Base-by-base conservation (phyloP, 1,140 invertebrate species). In the Drosophila sulfurigaster region DNA sequence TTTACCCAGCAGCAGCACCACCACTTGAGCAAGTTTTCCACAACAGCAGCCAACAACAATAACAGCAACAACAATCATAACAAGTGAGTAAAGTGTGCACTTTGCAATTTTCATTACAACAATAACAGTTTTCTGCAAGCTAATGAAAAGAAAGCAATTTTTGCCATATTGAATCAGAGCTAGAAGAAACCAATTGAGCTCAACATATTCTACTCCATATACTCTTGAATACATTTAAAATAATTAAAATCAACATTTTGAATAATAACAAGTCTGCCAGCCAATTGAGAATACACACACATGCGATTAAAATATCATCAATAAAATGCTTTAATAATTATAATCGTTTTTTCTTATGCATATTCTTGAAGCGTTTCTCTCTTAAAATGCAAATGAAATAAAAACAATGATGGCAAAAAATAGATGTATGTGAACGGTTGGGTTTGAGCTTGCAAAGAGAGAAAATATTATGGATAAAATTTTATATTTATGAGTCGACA, bases 181-280 rank as follows among this genome's bases (percentile, higher is more conserved):
- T 45, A 68, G 41, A 35, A 16, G n/a, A 10, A 25, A 51, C 28
- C 58, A 54, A 52, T 66, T 20, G 45, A 11, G 13, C 48, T 15
- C 48, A 11, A 49, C 41, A 60, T 28, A 54, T 20, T 13, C 48
- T 64, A 8, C 15, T 11, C 48, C 46, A n/a, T 45, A 67, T 20
- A 68, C 64, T 16, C 41, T 48, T 67, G 76, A 49, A 63, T 65
- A 48, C 72, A 77, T 77, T 64, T 80, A 56, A 79, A 80, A 80
- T 82, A 87, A 87, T 87, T 82, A 88, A 87, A 82, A 78, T 72
- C 82, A 87, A 82, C 76, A 78, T 79, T 86, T 63, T 57, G 62
- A 63, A 56, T 70, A 46, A 87, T 63, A 87, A 77, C 82, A 86
- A 75, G 41, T 56, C 25, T 57, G 32, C 5, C 49, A 45, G 57